Base-by-base conservation (phyloP, 1,140 invertebrate genomes). In the Oppia nitens region DNA sequence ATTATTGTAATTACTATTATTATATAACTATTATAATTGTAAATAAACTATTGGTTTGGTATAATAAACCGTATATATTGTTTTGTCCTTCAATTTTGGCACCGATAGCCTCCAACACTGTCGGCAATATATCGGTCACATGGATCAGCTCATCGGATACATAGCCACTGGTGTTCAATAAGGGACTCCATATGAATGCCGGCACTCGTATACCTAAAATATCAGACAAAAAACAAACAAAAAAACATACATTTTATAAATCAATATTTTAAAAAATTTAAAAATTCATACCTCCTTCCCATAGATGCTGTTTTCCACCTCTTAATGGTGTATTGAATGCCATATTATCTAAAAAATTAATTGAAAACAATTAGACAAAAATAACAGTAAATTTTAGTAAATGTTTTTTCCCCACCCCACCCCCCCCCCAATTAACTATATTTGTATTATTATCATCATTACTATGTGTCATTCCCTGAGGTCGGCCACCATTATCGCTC, bases 401-500 rank as follows among this genome's bases (percentile, higher is more conserved):
- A n/a, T n/a, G n/a, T n/a, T n/a, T n/a, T n/a, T n/a, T n/a, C n/a
- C n/a, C n/a, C n/a, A n/a, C n/a, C n/a, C n/a, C n/a, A n/a, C n/a
- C n/a, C n/a, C n/a, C n/a, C n/a, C n/a, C n/a, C n/a, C n/a, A n/a
- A n/a, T n/a, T n/a, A n/a, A n/a, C n/a, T n/a, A n/a, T n/a, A n/a
- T n/a, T n/a, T n/a, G n/a, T n/a, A n/a, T n/a, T n/a, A n/a, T n/a
- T n/a, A n/a, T n/a, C n/a, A n/a, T n/a, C n/a, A n/a, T n/a, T n/a
- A n/a, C n/a, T n/a, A n/a, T n/a, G n/a, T n/a, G 32, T 40, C 6
- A 40, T 9, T 9, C 32, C 32, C 6, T 17, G 6, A 40, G 49
- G 4, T 90, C 80, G 0, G 17, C 69, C 71, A 1, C 71, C 71
- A 59, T 72, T 73, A 55, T 73, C 70, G 2, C 70, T 70, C 0